Evolutionary conservation across 1,140 invertebrate genomes (phyloP).

Genomic region (Sycophila sp.): DNA sequence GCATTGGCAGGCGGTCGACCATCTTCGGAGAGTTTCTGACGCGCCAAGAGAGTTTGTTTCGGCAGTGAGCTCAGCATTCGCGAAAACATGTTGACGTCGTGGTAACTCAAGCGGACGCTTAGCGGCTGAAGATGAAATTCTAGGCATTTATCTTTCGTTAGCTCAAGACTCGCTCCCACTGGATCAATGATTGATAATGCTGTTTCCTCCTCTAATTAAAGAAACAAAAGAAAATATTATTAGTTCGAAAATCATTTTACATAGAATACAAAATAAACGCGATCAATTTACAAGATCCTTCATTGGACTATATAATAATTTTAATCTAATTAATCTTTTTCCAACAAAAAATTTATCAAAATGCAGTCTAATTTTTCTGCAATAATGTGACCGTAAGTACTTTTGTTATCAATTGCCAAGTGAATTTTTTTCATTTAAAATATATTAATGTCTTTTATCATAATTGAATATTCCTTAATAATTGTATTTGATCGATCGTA

Average conservation of each 20-base stretch:
- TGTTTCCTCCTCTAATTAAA: conserved; percentile 82
- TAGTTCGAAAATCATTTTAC: no score
- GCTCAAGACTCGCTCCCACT: conserved; percentile 81
- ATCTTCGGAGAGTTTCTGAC: conserved; percentile 53
- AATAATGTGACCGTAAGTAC: no score
- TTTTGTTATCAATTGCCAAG: no score
- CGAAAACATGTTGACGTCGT: conserved; percentile 92
- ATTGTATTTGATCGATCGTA: not conserved
- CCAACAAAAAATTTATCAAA: no score
- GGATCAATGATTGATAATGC: conserved; percentile 97
- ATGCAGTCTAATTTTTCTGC: no score
- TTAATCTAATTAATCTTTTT: no score
- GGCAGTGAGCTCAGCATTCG: conserved; percentile 89
- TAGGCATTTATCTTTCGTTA: conserved; percentile 64
- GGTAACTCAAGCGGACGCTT: conserved; percentile 89
- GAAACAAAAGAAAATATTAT: not conserved
- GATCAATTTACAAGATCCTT: no score
- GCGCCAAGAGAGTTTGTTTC: conserved; percentile 76
- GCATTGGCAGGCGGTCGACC: conserved; percentile 55
- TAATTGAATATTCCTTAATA: not conserved
- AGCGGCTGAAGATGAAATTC: conserved; percentile 69
- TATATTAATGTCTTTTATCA: no score
- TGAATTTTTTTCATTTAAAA: no score
- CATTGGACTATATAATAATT: no score
- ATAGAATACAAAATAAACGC: no score